Percentiles rank a stretch among this genome's conserved stretches.
phyloP scores from a whole-genome alignment of 2,888 invertebrate species.

The Salpingus planirostris region DNA sequence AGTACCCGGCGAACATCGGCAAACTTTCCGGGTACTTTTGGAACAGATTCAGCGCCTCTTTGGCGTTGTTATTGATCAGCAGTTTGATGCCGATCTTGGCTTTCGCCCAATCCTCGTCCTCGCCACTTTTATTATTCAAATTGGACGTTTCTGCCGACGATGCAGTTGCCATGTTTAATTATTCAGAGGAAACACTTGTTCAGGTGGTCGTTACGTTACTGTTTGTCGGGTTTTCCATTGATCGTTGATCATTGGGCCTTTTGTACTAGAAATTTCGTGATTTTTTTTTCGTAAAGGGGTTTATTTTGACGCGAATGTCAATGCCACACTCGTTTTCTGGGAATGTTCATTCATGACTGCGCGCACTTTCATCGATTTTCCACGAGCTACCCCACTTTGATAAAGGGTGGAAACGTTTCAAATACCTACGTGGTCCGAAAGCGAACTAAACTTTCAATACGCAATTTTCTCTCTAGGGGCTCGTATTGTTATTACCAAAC shows the following conservation, averaged over 20 bases:
- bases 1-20: conserved; percentile 44
- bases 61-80: conserved; percentile 42
- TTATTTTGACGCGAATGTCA: conserved; percentile 8
- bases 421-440: too few species aligned
- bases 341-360: conserved; percentile 7
- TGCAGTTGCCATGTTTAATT: too few species aligned
- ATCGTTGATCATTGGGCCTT: too few species aligned
- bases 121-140: neutral
- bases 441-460: too few species aligned
- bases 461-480: too few species aligned
- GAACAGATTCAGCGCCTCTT: conserved; percentile 42
- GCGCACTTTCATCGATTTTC: conserved; percentile 4
- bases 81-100: conserved; percentile 42
- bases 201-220: too few species aligned
- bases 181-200: too few species aligned
- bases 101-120: conserved; percentile 29
- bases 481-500: neutral
- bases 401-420: neutral
- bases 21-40: conserved; percentile 39
- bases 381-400: neutral
- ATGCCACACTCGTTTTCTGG: conserved; percentile 4
- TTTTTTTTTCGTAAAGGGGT: neutral
- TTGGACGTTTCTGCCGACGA: too few species aligned
- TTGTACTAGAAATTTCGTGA: too few species aligned
- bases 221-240: too few species aligned